Base-by-base conservation (phyloP, 2,113 vertebrate genomes). In the Ciconia stormi region DNA sequence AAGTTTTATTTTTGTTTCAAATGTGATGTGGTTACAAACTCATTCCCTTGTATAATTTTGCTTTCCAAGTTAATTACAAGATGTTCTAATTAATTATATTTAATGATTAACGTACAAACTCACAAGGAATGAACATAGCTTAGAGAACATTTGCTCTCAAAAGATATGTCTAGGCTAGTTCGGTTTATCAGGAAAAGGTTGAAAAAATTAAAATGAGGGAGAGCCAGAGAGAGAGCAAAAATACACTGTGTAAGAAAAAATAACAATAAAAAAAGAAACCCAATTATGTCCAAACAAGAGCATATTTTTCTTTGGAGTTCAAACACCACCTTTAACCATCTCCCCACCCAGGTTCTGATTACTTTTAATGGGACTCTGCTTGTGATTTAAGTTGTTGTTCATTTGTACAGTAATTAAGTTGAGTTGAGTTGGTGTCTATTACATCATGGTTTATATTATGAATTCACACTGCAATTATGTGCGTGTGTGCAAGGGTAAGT, bases 21-120 rank as follows among this genome's bases (percentile, higher is more conserved):
- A 98, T 96, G 90, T 95, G 91, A 96, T 95, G 97, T 94, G 97
- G 97, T 97, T 98, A 93, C 95, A 97, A 96, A 96, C 94, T 97
- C 97, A 98, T 98, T 97, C 97, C 95, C 96, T 95, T 73, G 88
- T 93, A 95, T 97, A 98, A 97, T 98, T 97, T 97, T 95, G 93
- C 97, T 97, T 97, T 97, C 96, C 94, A 97, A 97, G 97, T 98
- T 98, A 98, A 98, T 97, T 97, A 96, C 93, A 91, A 97, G 97
- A 97, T 97, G 97, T 97, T 97, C 95, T 97, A 97, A 98, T 98
- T 97, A 97, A 98, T 98, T 98, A 97, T 90, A 97, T 97, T 96
- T 98, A 98, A 98, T 97, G 96, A 97, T 98, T 97, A 98, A 98
- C 96, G 97, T 97, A 97, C 96, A 97, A 97, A 97, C 81, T 93